Evolutionary conservation across 1,140 invertebrate genomes (phyloP).

Genomic region (Cotesia vestalis): DNA sequence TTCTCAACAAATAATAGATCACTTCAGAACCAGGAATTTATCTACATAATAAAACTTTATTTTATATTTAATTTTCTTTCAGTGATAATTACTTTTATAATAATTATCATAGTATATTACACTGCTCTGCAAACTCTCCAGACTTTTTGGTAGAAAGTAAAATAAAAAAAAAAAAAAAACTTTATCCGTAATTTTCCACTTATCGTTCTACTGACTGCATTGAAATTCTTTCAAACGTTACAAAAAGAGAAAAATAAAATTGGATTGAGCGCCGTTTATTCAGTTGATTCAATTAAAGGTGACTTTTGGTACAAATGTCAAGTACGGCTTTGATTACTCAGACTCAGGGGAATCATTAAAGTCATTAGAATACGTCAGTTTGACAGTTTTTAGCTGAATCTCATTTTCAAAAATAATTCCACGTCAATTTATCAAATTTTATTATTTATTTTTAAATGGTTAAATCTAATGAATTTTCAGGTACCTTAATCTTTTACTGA

Average conservation of each 20-base stretch:
- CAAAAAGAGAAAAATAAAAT: neutral
- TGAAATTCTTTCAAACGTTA: neutral
- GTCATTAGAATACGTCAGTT: neutral
- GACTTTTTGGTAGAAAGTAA: too few relatives aligned
- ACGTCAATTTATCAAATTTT: conserved; percentile 22
- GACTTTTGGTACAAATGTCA: neutral
- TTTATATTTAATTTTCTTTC: neutral
- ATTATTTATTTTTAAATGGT: conserved; percentile 20
- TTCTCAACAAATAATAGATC: conserved; percentile 27
- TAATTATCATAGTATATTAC: too few relatives aligned
- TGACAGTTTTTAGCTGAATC: neutral
- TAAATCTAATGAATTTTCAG: conserved; percentile 35
- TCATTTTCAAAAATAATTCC: conserved; percentile 10
- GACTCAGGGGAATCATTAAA: neutral
- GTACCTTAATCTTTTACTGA: conserved; percentile 1
- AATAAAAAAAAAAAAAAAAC: too few relatives aligned
- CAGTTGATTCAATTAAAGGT: neutral
- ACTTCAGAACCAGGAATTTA: conserved; percentile 11
- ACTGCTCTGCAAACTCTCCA: too few relatives aligned
- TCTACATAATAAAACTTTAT: neutral
- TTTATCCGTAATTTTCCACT: conserved; percentile 15
- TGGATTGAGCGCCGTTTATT: neutral
- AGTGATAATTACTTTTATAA: too few relatives aligned
- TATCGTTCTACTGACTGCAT: neutral
- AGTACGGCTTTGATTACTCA: neutral